Base-by-base conservation (phyloP, 92 coral and sea anemone genomes). In the Zoanthus sansibaricus region DNA sequence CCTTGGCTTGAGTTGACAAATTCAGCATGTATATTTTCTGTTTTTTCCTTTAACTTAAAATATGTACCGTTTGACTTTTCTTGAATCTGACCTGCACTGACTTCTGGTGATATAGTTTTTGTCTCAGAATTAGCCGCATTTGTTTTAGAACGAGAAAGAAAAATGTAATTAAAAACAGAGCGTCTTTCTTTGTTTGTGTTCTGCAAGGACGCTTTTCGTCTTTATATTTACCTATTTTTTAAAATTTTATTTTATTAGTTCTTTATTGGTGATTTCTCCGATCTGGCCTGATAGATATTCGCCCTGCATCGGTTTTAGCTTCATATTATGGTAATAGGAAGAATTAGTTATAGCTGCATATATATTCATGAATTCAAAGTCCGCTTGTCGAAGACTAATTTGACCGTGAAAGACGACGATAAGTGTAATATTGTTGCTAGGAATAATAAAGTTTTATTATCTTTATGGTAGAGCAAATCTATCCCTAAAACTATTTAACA, bases 251-350 rank as follows among this genome's bases (percentile, higher is more conserved):
- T 66, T 45, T 20, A 30, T 44, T 47, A 80, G 31, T 66, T 47
- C n/a, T 30, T 76, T 37, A 37, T 20, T 75, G 64, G 30, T 15
- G 4, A 18, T 51, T 45, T 47, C 32, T n/a, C 2, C 52, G 82
- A 25, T 52, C 47, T 76, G 8, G 42, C 46, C n/a, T 52, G 21
- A n/a, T 76, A 52, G 31, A 76, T 52, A 44, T 54, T 52, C 59
- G 58, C 45, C 44, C 16, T 15, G 66, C n/a, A 15, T 46, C 30
- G 44, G 75, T 48, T 80, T 77, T 78, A 67, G 83, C 82, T 91
- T 90, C 79, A 87, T 87, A 86, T 94, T 94, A 94, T 94, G 98
- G 83, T 94, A 94, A 94, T 94, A 92, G 78, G 89, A 72, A 88
- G 95, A 92, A 92, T 94, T 90, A 88, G 89, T 88, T 83, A 87